Base-by-base conservation (phyloP, 2,113 vertebrate genomes). In the Stegostoma tigrinum region DNA sequence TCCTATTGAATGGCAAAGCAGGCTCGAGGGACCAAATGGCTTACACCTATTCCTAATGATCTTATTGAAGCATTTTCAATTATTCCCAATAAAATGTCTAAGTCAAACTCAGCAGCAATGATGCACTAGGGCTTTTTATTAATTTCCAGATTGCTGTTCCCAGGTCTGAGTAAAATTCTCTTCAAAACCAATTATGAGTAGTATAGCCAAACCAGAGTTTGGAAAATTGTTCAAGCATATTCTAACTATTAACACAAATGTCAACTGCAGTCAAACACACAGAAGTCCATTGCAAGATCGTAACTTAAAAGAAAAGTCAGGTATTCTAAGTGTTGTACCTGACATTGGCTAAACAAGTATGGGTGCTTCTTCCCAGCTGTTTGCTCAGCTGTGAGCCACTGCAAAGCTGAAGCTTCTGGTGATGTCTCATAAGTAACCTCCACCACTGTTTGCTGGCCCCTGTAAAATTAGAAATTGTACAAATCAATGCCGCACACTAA, bases 271-370 rank as follows among this genome's bases (percentile, higher is more conserved):
- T 89, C 1, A 30, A 89, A 86, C 42, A 38, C 42, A 55, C 27
- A 90, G 12, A 83, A 83, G 19, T 83, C 38, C 17, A 42, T 45
- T 42, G 19, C 45, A 87, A 21, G 24, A 61, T 0, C 34, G 30
- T 55, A 61, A 34, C 3, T 95, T 78, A 80, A 3, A 85, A 85
- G 55, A 61, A 85, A 34, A 23, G 15, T 5, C 5, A 42, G 21
- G 14, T 95, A 96, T 67, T 52, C 68, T 27, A 87, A 68, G 14
- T 5, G 68, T 96, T 96, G 97, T 97, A 99, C 98, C 98, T 99
- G 98, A 97, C 99, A 99, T 96, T 99, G 99, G 96, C 99, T 99
- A 97, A 99, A 99, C 96, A 99, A 98, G 97, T 98, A 99, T 0
- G 99, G 99, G 3, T 98, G 98, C 12, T 97, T 97, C 97, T 99